These are phyloP conservation scores for Oreortyx pictus DNA, from an alignment of 2,797 vertebrate genomes.

Conservation along the genomic window DNA sequence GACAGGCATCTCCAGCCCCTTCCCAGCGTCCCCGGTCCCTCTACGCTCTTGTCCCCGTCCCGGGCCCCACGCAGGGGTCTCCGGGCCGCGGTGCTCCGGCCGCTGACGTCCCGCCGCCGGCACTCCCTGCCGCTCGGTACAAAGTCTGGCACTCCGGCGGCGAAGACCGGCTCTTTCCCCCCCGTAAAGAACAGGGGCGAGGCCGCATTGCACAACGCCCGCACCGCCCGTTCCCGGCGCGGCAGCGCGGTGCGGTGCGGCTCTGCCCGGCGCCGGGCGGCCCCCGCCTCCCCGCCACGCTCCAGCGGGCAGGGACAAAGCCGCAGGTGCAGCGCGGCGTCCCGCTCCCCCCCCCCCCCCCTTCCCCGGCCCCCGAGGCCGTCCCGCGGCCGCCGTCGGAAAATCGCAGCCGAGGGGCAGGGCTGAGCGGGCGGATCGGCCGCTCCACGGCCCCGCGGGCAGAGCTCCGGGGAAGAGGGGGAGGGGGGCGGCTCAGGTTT, in stretches of 20 bases:
- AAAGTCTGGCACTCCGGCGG: background rate
- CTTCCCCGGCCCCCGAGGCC: background rate
- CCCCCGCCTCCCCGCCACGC: background rate
- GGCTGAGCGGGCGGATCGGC: background rate
- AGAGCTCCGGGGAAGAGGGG: background rate
- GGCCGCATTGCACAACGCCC: background rate
- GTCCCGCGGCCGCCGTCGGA: background rate
- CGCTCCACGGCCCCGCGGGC: background rate
- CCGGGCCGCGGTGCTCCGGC: background rate
- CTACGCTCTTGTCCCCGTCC: background rate
- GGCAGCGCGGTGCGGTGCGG: background rate
- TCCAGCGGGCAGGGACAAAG: constrained; percentile 39
- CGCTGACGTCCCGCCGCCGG: background rate
- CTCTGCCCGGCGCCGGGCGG: background rate
- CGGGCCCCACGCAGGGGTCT: background rate
- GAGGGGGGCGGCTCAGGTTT: background rate
- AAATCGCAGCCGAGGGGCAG: background rate
- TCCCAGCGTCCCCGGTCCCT: background rate
- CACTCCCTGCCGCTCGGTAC: constrained; percentile 14
- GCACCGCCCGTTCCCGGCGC: background rate
- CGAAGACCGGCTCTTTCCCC: background rate
- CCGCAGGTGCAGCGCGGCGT: background rate
- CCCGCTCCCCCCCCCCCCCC: background rate
- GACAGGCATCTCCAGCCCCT: background rate
- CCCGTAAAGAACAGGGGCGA: background rate